Evolutionary conservation across 2,113 vertebrate genomes (phyloP).

Genomic region (Monarcha castaneiventris): DNA sequence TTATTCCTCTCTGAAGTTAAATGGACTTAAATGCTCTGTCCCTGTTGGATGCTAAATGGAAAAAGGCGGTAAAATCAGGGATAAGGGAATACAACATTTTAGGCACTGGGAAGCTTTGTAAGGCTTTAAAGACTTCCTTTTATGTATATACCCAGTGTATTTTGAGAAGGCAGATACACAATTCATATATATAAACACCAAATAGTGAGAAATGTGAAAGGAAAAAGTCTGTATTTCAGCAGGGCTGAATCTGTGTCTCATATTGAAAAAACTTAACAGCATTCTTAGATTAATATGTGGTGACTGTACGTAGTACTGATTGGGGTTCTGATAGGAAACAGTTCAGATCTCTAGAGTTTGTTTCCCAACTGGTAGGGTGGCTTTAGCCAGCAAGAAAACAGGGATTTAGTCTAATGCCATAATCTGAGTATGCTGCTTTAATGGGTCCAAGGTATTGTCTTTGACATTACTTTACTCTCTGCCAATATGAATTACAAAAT

Average conservation of each 20-base stretch:
- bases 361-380: not conserved
- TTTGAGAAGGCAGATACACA: not conserved
- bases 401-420: not conserved
- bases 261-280: not conserved
- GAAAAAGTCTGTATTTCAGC: not conserved
- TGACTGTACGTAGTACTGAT: not conserved
- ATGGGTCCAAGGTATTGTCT: fast-evolving
- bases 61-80: not conserved
- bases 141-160: fast-evolving
- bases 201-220: not conserved
- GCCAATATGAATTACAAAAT: not conserved
- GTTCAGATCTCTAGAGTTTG: not conserved
- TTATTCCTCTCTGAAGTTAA: not conserved
- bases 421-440: not conserved
- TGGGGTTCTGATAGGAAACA: not conserved
- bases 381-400: not conserved
- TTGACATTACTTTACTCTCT: not conserved
- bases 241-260: not conserved
- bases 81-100: not conserved
- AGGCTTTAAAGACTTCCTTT: not conserved
- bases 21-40: not conserved
- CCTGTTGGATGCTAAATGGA: not conserved
- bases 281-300: not conserved
- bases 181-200: fast-evolving
- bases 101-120: not conserved